phyloP scores from a whole-genome alignment of 2,888 invertebrate genomes.

The Drosophila mercatorum region DNA sequence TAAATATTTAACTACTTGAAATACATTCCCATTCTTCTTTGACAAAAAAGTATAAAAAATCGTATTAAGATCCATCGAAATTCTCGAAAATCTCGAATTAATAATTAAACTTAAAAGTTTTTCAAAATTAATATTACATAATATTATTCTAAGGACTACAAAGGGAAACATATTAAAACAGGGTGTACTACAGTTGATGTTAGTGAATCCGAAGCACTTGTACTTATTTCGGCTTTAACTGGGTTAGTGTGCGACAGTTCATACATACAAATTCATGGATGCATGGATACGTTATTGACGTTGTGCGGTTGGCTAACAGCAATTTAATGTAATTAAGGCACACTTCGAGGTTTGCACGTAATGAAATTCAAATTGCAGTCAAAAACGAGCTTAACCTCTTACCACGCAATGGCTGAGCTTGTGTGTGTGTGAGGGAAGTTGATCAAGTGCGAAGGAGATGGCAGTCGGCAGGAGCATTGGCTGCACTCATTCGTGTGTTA shows the following conservation, averaged over 20 bases:
- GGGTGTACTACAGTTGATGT: neutral
- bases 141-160: neutral
- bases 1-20: no score
- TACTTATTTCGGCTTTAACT: conserved; percentile 44
- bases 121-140: neutral
- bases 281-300: conserved; percentile 19
- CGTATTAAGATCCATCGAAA: no score
- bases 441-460: conserved; percentile 1
- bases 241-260: conserved; percentile 62
- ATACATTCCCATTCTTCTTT: no score
- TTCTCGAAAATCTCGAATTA: no score
- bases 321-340: conserved; percentile 69
- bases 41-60: no score
- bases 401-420: neutral
- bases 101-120: no score
- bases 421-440: conserved; percentile 2
- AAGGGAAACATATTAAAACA: neutral
- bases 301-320: conserved; percentile 37
- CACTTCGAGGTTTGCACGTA: conserved; percentile 53
- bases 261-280: conserved; percentile 68
- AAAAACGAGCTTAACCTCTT: conserved; percentile 28
- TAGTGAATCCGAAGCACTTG: neutral
- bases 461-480: conserved; percentile 39
- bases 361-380: conserved; percentile 68
- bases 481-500: conserved; percentile 67